A percentile compares a stretch with the other conserved stretches of the same genome.
These are phyloP conservation scores for Gymnosoma rotundatum DNA, from an alignment of 2,888 invertebrate species.

Conservation along the genomic window DNA sequence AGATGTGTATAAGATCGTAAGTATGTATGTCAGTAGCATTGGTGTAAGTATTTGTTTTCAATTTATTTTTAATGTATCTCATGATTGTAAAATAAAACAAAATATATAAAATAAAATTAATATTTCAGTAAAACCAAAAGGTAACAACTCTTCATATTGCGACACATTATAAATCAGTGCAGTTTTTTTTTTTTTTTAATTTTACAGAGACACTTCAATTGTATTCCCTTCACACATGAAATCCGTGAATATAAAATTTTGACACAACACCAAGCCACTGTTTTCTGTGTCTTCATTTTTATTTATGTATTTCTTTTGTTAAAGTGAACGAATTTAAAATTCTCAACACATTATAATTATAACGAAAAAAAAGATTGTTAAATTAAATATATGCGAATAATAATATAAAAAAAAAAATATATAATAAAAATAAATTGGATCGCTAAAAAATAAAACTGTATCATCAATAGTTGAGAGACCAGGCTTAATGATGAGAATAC, in stretches of 20 bases:
- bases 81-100: conserved; percentile 15
- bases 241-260: conserved; percentile 70
- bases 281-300: conserved; percentile 15
- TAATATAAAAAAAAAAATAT: conserved; percentile 52
- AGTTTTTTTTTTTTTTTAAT: conserved; percentile 14
- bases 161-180: conserved; percentile 68
- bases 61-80: conserved; percentile 48
- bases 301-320: background rate
- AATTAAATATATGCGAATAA: conserved; percentile 58
- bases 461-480: conserved; percentile 14
- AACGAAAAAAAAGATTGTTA: conserved; percentile 48
- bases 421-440: conserved; percentile 58
- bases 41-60: background rate
- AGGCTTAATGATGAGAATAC: background rate
- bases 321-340: conserved; percentile 55
- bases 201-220: conserved; percentile 9
- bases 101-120: conserved; percentile 49
- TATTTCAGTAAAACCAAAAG: conserved; percentile 48
- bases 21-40: background rate
- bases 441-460: conserved; percentile 50
- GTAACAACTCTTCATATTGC: conserved; percentile 65
- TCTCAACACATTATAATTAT: conserved; percentile 64
- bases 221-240: conserved; percentile 60
- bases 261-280: conserved; percentile 53
- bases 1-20: background rate